Evolutionary conservation across 2,888 invertebrate species (phyloP), one percentile per base, ranked within the genome.

Genomic region (Erpobdella octoculata): DNA sequence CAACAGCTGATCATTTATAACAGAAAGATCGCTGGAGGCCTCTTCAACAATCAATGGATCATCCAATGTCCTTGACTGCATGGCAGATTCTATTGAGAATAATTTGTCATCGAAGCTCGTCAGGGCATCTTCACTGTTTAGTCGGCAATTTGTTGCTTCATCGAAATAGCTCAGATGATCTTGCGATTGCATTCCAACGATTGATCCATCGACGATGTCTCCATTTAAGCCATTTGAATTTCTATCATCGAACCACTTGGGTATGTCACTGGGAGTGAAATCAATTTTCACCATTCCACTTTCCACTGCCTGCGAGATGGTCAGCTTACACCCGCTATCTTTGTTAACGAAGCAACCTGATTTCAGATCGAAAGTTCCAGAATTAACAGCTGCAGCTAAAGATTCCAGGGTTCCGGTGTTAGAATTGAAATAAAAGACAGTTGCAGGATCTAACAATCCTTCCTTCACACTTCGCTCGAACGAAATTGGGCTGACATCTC

Each of bases 321-420:
- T 28, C 35, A 70, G 36, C 28, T 70, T 59, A 8, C 37, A 18
- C 37, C 70, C 70, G 35, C 59, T 58, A 25, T 59, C 38, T 28
- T 12, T 18, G 31, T 67, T 41, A 33, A 70, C 61, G 38, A 70
- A 35, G 28, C 59, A 58, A 9, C 35, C 31, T n/a, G 70, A 58
- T 0, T 70, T 70, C 28, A 70, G 61, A 59, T 70, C 59, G 36
- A 70, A 70, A 12, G 37, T 58, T 33, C 61, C 61, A 25, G 18
- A 48, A 18, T 70, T 28, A 25, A 70, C 35, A 25, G 58, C 53
- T 33, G 61, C 70, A 33, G 58, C 35, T 9, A 70, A 36, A 25
- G 58, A 53, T n/a, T 58, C 25, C 31, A 70, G 21, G 21, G 25
- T 36, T 9, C 70, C 70, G 8, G 70, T 62, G n/a, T 28, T 62